These are phyloP conservation scores for Coptodon bakossiorum DNA, from an alignment of 2,113 vertebrate species.

Conservation along the genomic window DNA sequence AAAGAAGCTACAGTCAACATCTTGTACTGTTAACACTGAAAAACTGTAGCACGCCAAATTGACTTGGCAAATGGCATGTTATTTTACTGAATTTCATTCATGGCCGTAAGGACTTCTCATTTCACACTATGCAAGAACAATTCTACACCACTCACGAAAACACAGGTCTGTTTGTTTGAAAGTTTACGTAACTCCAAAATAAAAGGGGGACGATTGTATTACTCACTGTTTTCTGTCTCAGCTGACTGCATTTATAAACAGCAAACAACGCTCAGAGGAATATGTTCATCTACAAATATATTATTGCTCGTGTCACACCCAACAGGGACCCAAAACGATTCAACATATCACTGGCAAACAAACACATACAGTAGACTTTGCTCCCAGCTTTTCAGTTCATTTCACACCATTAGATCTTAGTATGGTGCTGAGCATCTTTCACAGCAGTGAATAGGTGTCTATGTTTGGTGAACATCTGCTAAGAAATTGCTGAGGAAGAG, in stretches of 20 bases:
- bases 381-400: background rate
- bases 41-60: background rate
- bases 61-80: background rate
- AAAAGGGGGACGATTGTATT: background rate
- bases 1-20: background rate
- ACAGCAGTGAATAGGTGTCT: background rate
- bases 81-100: background rate
- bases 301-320: background rate
- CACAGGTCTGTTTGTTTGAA: background rate
- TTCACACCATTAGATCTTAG: background rate
- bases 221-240: background rate
- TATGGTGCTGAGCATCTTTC: background rate
- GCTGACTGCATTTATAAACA: background rate
- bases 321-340: background rate
- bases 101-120: background rate
- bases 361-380: background rate
- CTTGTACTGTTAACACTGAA: background rate
- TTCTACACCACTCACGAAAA: background rate
- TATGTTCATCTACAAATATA: background rate
- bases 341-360: background rate
- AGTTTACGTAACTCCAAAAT: background rate
- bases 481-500: background rate
- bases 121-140: background rate
- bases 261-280: background rate
- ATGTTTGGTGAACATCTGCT: background rate